Base-by-base conservation (phyloP, 2,797 vertebrate species). In the Sebastes matsubarae region DNA sequence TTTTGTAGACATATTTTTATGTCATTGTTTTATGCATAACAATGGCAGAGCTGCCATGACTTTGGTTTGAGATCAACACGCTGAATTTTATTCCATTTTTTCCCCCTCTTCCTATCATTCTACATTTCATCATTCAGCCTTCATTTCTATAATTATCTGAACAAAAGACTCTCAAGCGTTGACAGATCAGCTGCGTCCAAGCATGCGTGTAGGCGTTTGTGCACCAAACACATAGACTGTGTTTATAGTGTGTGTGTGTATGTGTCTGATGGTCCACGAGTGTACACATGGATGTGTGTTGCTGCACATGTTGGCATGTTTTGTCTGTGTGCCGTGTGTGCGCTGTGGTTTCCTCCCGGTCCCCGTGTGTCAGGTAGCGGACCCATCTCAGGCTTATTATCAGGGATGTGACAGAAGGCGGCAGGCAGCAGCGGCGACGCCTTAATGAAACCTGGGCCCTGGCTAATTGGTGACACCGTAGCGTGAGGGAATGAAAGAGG, bases 371-470 rank as follows among this genome's bases (percentile, higher is more conserved):
- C 87, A 87, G 89, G 74, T 87, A 87, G 83, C 50, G 27, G 68
- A 74, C 79, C 79, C 38, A 79, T 91, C 86, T 87, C 95, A 84
- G 93, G 93, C 91, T 95, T 94, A 93, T 96, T 95, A 96, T 96
- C 94, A 92, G 81, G 67, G 79, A 86, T 75, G 90, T 92, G 88
- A 90, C 89, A 89, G 87, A 80, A 89, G 85, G 84, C 50, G 46
- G 89, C 87, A 83, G 86, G 87, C 90, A 89, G 95, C 95, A 92
- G 80, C 91, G 81, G 88, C 90, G 82, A 91, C n/a, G 93, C 95
- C 96, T 96, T 97, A 96, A 96, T 94, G 94, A 96, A 97, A 97
- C 91, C 91, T 73, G 88, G 96, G 93, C 92, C 92, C 78, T 16
- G 86, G 87, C 87, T 94, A 93, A 92, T 97, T 97, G 96, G 96